These are phyloP conservation scores for Heliconius sara DNA, from an alignment of 2,888 invertebrate species.

Conservation along the genomic window DNA sequence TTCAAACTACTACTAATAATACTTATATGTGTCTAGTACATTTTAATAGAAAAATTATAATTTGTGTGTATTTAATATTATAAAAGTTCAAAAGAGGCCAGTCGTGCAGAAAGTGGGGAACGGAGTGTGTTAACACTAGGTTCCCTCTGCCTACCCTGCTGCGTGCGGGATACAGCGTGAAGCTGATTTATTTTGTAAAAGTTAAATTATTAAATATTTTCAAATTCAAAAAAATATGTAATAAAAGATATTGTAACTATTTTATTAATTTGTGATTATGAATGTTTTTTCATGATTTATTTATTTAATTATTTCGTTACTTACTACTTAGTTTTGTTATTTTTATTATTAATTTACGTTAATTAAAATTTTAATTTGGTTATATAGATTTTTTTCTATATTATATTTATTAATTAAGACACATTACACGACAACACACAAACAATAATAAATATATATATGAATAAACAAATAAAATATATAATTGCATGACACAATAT, in stretches of 20 bases:
- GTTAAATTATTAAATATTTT: too few species aligned
- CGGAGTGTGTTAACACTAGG: too few species aligned
- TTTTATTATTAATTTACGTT: not conserved
- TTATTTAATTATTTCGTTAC: not conserved
- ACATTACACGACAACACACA: constrained; percentile 11
- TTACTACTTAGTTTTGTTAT: not conserved
- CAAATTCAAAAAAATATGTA: too few species aligned
- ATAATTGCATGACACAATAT: constrained; percentile 53
- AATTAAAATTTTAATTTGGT: not conserved
- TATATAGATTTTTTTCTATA: not conserved
- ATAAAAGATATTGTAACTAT: not conserved
- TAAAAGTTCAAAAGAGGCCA: too few species aligned
- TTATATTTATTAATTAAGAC: not conserved
- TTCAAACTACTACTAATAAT: not conserved
- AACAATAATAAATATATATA: not conserved
- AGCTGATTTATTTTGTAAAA: too few species aligned
- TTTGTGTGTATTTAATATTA: too few species aligned
- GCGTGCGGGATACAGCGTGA: too few species aligned
- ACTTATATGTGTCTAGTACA: not conserved
- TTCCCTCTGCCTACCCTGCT: too few species aligned
- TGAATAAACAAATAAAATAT: constrained; percentile 42
- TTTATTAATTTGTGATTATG: not conserved
- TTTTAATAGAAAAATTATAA: too few species aligned
- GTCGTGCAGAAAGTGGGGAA: too few species aligned
- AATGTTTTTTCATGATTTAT: not conserved